These are phyloP conservation scores for Dasypogon diadema DNA, from an alignment of 2,888 invertebrate genomes.

Conservation along the genomic window DNA sequence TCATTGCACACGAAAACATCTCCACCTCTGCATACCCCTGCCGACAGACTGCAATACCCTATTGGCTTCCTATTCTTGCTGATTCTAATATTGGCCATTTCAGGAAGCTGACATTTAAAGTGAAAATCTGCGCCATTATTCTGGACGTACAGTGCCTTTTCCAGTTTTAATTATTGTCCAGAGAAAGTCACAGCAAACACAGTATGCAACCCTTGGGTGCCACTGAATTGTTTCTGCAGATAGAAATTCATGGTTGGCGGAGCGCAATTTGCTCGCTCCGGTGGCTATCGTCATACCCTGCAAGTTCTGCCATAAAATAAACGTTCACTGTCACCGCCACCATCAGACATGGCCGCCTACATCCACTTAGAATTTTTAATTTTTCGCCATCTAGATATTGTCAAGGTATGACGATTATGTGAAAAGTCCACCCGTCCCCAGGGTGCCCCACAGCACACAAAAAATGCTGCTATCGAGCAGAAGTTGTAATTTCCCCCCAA, in stretches of 20 bases:
- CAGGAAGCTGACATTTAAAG: not conserved
- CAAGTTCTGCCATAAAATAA: slow-evolving; percentile 15
- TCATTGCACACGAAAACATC: too few relatives aligned
- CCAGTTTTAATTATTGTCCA: not conserved
- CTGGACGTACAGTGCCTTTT: not conserved
- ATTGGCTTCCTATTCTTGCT: not conserved
- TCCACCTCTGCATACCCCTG: too few relatives aligned
- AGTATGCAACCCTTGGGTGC: not conserved
- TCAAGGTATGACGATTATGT: not conserved
- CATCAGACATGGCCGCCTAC: slow-evolving; percentile 21
- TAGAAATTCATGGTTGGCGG: slow-evolving; percentile 52
- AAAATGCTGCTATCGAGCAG: too few relatives aligned
- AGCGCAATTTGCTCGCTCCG: slow-evolving; percentile 48
- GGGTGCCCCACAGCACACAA: too few relatives aligned
- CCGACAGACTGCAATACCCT: too few relatives aligned
- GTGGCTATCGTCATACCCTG: slow-evolving; percentile 30
- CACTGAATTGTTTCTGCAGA: slow-evolving; percentile 19
- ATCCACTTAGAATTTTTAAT: slow-evolving; percentile 19
- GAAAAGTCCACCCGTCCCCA: not conserved
- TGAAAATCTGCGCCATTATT: not conserved
- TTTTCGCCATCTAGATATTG: not conserved
- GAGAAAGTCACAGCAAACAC: not conserved
- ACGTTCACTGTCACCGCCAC: slow-evolving; percentile 33
- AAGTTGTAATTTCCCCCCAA: too few relatives aligned
- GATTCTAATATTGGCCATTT: not conserved